These are phyloP conservation scores for Ischnus inquisitorius DNA, from an alignment of 2,888 invertebrate genomes.

Conservation along the genomic window DNA sequence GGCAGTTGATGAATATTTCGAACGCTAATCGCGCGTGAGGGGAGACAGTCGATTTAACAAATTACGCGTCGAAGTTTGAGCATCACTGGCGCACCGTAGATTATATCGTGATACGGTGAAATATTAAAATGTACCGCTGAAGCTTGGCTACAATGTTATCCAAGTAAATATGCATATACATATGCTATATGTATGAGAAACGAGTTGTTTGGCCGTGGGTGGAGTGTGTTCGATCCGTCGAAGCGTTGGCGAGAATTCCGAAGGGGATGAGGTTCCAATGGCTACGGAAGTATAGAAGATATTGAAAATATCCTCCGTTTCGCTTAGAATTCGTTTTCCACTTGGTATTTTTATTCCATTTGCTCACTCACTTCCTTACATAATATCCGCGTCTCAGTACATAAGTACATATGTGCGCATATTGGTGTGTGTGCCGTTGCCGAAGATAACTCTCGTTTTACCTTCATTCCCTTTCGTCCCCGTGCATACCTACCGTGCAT, in stretches of 20 bases:
- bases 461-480: conserved; percentile 45
- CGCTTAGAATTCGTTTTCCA: conserved; percentile 63
- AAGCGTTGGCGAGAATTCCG: conserved; percentile 35
- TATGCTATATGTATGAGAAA: neutral
- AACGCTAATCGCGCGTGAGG: neutral
- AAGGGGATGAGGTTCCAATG: conserved; percentile 74
- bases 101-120: conserved; percentile 76
- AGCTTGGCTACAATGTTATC: conserved; percentile 75
- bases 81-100: neutral
- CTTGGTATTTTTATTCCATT: conserved; percentile 33
- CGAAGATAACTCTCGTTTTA: conserved; percentile 39
- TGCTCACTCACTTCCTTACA: conserved; percentile 2
- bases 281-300: conserved; percentile 80
- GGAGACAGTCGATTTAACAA: neutral
- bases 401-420: neutral
- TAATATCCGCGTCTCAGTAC: conserved; percentile 8
- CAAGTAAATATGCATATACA: conserved; percentile 49
- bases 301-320: conserved; percentile 79
- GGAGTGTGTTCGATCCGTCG: conserved; percentile 49
- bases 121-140: conserved; percentile 79
- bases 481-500: conserved; percentile 36
- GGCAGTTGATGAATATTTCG: neutral
- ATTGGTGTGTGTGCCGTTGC: neutral
- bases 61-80: neutral
- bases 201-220: conserved; percentile 36